Evolutionary conservation across 2,888 invertebrate genomes (phyloP).

Genomic region (Acrocyrtus sp.): DNA sequence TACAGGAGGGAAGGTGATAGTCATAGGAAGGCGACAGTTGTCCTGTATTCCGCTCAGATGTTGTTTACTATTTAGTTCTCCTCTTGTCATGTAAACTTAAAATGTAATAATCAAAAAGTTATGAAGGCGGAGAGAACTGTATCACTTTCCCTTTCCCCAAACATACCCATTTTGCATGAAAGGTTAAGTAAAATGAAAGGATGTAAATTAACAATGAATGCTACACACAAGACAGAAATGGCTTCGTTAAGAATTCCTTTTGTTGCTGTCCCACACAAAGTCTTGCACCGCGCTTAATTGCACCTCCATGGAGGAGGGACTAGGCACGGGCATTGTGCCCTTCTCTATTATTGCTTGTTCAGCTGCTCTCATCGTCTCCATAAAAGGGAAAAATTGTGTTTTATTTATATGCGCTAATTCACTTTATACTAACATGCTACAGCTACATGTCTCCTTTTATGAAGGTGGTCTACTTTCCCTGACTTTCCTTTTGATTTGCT

Average conservation of each 20-base stretch:
- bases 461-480: too few species aligned
- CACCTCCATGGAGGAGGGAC: background rate
- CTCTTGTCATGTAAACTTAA: conserved; percentile 12
- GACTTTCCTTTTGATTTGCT: too few species aligned
- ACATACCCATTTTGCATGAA: conserved; percentile 1
- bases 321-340: background rate
- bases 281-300: background rate
- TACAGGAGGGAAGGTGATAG: background rate
- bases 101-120: conserved; percentile 15
- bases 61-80: conserved; percentile 5
- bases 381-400: background rate
- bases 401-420: background rate
- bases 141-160: conserved; percentile 5
- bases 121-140: background rate
- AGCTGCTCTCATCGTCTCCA: background rate
- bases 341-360: background rate
- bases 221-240: conserved; percentile 18
- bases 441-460: too few species aligned
- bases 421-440: too few species aligned
- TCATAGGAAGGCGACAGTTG: background rate
- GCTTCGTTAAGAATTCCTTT: conserved; percentile 14
- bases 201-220: conserved; percentile 33
- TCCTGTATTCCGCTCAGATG: too few species aligned
- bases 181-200: conserved; percentile 23
- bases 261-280: background rate